phyloP scores from a whole-genome alignment of 2,888 invertebrate species.

The Molanna angustata region DNA sequence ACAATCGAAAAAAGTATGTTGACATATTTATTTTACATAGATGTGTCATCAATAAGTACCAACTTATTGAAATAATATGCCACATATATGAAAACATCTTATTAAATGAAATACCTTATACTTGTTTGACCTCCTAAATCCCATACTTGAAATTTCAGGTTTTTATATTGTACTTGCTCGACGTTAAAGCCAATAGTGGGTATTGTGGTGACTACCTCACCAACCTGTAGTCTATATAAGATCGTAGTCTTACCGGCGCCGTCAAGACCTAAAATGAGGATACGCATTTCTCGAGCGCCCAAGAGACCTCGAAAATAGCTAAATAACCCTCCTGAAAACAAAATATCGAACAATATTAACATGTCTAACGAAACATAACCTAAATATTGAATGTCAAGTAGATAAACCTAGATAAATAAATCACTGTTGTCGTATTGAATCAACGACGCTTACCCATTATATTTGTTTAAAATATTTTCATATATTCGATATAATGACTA shows the following conservation, averaged over 20 bases:
- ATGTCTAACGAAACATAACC: constrained; percentile 2
- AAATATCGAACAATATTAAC: background rate
- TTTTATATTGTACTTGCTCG: constrained; percentile 98
- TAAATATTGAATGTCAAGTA: constrained; percentile 18
- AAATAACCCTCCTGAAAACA: constrained; percentile 80
- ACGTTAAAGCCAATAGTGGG: constrained; percentile 99
- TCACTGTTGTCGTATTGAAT: background rate
- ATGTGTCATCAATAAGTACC: too few relatives aligned
- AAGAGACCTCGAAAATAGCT: constrained; percentile 95
- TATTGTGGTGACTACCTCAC: constrained; percentile 97
- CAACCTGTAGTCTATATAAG: constrained; percentile 95
- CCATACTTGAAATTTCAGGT: constrained; percentile 99
- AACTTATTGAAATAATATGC: too few relatives aligned
- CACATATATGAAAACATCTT: too few relatives aligned
- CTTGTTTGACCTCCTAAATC: constrained; percentile 99
- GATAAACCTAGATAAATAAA: background rate
- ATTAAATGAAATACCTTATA: too few relatives aligned
- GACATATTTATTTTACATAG: too few relatives aligned
- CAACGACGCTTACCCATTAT: constrained; percentile 16
- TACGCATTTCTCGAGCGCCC: constrained; percentile 96
- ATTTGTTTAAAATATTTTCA: constrained; percentile 11
- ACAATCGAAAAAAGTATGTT: too few relatives aligned
- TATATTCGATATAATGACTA: constrained; percentile 17
- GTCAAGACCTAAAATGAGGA: constrained; percentile 95
- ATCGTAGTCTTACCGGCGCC: constrained; percentile 99